Evolutionary conservation across 2,888 invertebrate genomes (phyloP).

Genomic region (Halictus quadricinctus): DNA sequence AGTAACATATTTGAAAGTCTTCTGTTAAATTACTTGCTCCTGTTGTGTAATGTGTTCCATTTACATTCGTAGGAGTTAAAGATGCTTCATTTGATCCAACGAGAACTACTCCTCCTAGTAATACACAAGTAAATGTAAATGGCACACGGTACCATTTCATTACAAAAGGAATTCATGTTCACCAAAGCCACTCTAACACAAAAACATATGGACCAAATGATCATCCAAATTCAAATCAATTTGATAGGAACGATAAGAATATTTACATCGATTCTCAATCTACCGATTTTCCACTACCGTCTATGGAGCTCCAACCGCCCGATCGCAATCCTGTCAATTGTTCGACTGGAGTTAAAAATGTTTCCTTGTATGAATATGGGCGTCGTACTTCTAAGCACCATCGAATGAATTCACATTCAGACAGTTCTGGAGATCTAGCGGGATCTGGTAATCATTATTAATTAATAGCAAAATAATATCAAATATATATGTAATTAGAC

Average conservation of each 20-base stretch:
- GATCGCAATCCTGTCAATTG: neutral
- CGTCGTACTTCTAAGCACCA: slow-evolving; percentile 22
- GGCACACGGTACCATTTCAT: slow-evolving; percentile 71
- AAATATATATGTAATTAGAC: too few species aligned
- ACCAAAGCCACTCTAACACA: slow-evolving; percentile 75
- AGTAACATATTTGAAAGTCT: neutral
- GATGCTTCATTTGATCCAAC: slow-evolving; percentile 9
- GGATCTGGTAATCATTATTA: slow-evolving; percentile 32
- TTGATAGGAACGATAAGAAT: slow-evolving; percentile 13
- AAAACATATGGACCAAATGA: slow-evolving; percentile 55
- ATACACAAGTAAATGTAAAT: slow-evolving; percentile 69
- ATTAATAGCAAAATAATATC: neutral
- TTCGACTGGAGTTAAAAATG: neutral
- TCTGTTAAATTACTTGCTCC: neutral
- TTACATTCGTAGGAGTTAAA: slow-evolving; percentile 39
- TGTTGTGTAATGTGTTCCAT: neutral
- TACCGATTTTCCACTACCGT: slow-evolving; percentile 14
- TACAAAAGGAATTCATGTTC: slow-evolving; percentile 69
- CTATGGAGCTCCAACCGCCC: slow-evolving; percentile 23
- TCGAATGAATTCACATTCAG: neutral
- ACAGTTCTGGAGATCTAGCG: slow-evolving; percentile 12
- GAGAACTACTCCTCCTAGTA: slow-evolving; percentile 44
- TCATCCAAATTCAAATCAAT: neutral
- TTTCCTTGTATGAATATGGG: neutral
- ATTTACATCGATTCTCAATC: slow-evolving; percentile 34